phyloP scores from a whole-genome alignment of 1,140 invertebrate genomes.

The Euwallacea similis region DNA sequence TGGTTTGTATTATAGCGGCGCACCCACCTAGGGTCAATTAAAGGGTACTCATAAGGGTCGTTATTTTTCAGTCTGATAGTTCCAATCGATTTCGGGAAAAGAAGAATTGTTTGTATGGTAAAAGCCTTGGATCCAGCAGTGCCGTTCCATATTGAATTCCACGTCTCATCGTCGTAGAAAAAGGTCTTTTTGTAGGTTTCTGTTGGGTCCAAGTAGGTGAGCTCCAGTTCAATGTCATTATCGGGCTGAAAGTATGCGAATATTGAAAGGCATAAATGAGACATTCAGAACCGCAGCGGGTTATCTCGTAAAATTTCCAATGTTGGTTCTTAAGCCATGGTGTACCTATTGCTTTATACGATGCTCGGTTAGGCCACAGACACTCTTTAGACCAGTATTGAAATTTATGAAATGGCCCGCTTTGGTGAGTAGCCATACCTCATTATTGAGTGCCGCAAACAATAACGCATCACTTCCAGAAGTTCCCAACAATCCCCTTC shows the following conservation, averaged over 20 bases:
- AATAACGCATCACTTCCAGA: constrained; percentile 28
- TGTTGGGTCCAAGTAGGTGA: constrained; percentile 31
- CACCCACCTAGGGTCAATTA: constrained; percentile 66
- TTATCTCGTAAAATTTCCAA: no score
- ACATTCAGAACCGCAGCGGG: no score
- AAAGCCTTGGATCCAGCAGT: constrained; percentile 16
- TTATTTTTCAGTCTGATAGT: constrained; percentile 66
- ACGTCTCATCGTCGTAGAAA: constrained; percentile 36
- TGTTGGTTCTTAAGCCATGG: no score
- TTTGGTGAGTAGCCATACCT: no score
- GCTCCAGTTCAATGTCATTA: constrained; percentile 37
- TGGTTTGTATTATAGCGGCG: no score
- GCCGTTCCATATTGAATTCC: constrained; percentile 38
- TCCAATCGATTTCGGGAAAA: constrained; percentile 75
- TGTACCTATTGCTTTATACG: no score
- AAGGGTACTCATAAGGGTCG: constrained; percentile 74
- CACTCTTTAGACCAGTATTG: no score
- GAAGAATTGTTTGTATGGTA: constrained; percentile 33
- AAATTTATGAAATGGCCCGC: no score
- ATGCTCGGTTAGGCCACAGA: no score
- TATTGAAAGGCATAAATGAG: no score
- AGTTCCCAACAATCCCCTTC: constrained; percentile 17
- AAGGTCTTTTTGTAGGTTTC: constrained; percentile 35
- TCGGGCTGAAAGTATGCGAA: constrained; percentile 7
- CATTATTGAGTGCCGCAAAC: constrained; percentile 3